Conservation (phyloP, 2,888 invertebrate genomes). For the Pecten maximus region DNA sequence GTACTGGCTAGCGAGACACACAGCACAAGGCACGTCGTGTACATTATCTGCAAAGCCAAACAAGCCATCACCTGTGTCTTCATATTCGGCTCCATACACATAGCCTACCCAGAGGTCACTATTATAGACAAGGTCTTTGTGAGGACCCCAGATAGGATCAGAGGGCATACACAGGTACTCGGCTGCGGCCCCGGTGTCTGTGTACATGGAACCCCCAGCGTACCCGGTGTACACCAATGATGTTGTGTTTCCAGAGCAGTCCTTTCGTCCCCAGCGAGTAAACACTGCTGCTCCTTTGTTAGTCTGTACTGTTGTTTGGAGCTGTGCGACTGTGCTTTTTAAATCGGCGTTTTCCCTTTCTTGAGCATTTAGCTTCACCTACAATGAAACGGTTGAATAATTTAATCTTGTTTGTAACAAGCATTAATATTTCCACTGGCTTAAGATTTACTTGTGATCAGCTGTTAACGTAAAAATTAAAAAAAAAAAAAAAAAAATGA, state of each 20-base stretch:
- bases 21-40: slow-evolving; percentile 36
- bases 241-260: slow-evolving; percentile 31
- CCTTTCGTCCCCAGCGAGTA: slow-evolving; percentile 39
- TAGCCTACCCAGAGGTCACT: neutral
- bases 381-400: too few relatives aligned
- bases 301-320: neutral
- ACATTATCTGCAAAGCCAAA: neutral
- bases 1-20: neutral
- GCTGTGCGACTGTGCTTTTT: too few relatives aligned
- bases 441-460: too few relatives aligned
- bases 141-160: neutral
- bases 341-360: too few relatives aligned
- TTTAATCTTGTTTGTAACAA: too few relatives aligned
- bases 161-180: neutral
- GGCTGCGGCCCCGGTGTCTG: neutral
- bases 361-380: too few relatives aligned
- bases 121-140: neutral
- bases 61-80: neutral
- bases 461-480: too few relatives aligned
- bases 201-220: neutral
- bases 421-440: too few relatives aligned
- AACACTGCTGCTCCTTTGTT: slow-evolving; percentile 20
- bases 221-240: slow-evolving; percentile 36
- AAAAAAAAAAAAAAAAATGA: too few relatives aligned
- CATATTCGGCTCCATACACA: slow-evolving; percentile 26